Evolutionary conservation across 2,888 invertebrate genomes (phyloP), one percentile per base, ranked within the genome.

Genomic region (Fragum whitleyi): DNA sequence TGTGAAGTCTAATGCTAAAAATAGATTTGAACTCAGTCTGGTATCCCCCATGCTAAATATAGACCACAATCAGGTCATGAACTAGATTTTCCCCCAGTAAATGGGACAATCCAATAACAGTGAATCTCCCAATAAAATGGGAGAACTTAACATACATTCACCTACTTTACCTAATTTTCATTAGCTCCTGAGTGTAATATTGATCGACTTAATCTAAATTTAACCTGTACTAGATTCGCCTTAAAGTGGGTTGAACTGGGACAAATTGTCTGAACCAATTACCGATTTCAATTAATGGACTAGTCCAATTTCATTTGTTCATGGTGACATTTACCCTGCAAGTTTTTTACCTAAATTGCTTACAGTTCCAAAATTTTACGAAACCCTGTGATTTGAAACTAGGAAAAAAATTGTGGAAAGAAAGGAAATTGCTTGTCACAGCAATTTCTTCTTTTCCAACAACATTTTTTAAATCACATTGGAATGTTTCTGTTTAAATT

Each of bases 401-500:
- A 23, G 7, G 7, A n/a, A 53, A 53, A 53, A 14, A n/a, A 53
- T 19, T 53, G 53, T 53, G 7, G 53, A 23, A 21, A 53, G n/a
- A 19, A n/a, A 23, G n/a, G 53, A 53, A 53, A 53, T 9, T 53
- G 53, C 53, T 53, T n/a, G 19, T 53, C n/a, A n/a, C n/a, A n/a
- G n/a, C 53, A 53, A 21, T 53, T 14, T 53, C 53, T 53, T n/a
- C 53, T n/a, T 53, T 53, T 19, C n/a, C 53, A 14, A 53, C 53
- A 53, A 53, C n/a, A 1, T 53, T 53, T 53, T 53, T 23, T 21
- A 1, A n/a, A 53, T 36, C 32, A 36, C 9, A 36, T 6, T 6
- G 9, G 9, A 36, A 36, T 36, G 32, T 36, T 36, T n/a, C n/a
- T n/a, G n/a, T n/a, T n/a, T n/a, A n/a, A n/a, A n/a, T n/a, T n/a